Evolutionary conservation across 2,888 invertebrate genomes (phyloP).

Genomic region (Acrocyrtus sp.): DNA sequence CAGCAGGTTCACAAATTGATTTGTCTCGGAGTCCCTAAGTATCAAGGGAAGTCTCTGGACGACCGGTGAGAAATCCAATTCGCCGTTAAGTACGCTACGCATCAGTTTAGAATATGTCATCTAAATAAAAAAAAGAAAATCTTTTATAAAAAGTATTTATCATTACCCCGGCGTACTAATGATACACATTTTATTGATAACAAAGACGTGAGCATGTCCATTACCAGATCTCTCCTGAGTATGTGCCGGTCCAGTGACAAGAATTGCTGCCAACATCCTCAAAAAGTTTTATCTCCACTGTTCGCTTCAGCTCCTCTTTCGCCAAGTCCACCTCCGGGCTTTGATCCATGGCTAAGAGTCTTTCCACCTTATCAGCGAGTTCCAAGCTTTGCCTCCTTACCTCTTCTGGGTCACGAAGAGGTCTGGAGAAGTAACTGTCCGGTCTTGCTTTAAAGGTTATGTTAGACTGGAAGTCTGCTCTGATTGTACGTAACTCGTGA

Average conservation of each 20-base stretch:
- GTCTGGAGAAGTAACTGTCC: background rate
- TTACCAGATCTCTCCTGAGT: conserved; percentile 57
- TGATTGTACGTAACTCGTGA: conserved; percentile 34
- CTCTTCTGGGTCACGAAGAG: conserved; percentile 22
- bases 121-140: too few relatives aligned
- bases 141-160: too few relatives aligned
- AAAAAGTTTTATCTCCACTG: conserved; percentile 60
- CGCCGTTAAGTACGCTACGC: conserved; percentile 58
- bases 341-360: conserved; percentile 52
- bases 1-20: conserved; percentile 57
- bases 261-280: conserved; percentile 58
- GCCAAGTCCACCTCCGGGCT: conserved; percentile 55
- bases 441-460: conserved; percentile 7
- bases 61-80: conserved; percentile 60
- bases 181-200: too few relatives aligned
- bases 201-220: too few relatives aligned
- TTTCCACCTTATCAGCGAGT: conserved; percentile 59
- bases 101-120: conserved; percentile 60
- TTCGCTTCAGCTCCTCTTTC: conserved; percentile 54
- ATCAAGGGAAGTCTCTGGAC: conserved; percentile 58
- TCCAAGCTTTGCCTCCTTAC: conserved; percentile 34
- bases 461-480: conserved; percentile 5
- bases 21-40: conserved; percentile 58
- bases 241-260: conserved; percentile 58
- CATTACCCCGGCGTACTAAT: too few relatives aligned